Conservation (phyloP, 1,140 invertebrate species). For the Scylla paramamosain region DNA sequence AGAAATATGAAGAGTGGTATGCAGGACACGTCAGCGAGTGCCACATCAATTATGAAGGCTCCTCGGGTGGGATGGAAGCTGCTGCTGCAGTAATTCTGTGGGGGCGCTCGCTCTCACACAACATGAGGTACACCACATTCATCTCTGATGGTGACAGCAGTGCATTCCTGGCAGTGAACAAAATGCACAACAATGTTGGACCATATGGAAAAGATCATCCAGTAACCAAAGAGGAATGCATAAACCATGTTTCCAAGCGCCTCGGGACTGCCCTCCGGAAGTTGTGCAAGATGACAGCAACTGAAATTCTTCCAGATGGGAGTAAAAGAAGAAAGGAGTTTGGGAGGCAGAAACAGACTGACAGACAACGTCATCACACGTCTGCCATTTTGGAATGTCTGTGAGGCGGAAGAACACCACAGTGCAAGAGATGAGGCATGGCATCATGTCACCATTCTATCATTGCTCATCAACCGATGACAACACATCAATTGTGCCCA, state of each 20-base stretch:
- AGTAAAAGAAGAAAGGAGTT: too few relatives aligned
- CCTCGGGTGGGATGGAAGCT: conserved; percentile 30
- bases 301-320: neutral
- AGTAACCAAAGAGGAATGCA: conserved; percentile 38
- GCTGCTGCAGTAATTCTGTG: neutral
- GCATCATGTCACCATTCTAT: neutral
- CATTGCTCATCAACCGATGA: neutral
- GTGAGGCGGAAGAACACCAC: neutral
- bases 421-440: neutral
- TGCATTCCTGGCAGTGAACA: conserved; percentile 30
- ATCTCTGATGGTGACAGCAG: conserved; percentile 45
- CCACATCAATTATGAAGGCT: conserved; percentile 43
- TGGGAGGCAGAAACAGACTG: conserved; percentile 35
- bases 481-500: neutral
- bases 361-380: too few relatives aligned
- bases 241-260: conserved; percentile 57
- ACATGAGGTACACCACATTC: conserved; percentile 22
- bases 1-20: conserved; percentile 27
- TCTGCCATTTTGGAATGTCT: neutral
- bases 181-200: neutral
- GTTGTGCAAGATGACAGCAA: conserved; percentile 21
- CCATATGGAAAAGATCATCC: neutral
- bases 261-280: conserved; percentile 35
- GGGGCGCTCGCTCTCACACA: neutral
- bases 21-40: neutral